Percentiles rank a stretch among this genome's conserved stretches.
Evolutionary conservation across 1,140 invertebrate species (phyloP).

Genomic region (Drosophila dunni): DNA sequence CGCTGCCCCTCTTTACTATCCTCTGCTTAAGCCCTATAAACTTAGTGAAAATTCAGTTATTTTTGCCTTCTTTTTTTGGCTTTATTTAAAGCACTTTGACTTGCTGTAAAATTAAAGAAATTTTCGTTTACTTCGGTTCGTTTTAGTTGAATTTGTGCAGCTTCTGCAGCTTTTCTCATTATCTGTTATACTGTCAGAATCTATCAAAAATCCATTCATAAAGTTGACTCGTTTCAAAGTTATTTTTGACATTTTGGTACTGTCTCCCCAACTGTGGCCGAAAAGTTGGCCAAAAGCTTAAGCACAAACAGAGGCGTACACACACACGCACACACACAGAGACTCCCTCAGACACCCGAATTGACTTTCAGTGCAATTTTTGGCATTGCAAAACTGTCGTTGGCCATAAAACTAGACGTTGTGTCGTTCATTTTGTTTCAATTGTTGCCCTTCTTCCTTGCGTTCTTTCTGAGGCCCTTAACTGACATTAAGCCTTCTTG

Average conservation of each 20-base stretch:
- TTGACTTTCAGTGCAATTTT: constrained; percentile 21
- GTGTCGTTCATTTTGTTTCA: constrained; percentile 36
- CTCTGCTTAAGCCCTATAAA: too few relatives aligned
- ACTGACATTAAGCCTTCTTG: constrained; percentile 48
- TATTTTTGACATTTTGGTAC: constrained; percentile 22
- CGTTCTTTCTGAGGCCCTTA: neutral
- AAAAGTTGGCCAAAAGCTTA: constrained; percentile 26
- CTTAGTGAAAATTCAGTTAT: too few relatives aligned
- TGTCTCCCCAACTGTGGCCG: constrained; percentile 1
- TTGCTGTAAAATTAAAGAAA: neutral
- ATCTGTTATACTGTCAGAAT: constrained; percentile 16
- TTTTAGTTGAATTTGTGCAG: neutral
- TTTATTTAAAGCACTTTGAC: too few relatives aligned
- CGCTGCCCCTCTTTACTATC: too few relatives aligned
- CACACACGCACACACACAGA: neutral
- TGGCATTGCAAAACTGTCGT: constrained; percentile 21
- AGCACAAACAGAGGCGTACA: neutral
- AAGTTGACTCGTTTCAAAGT: constrained; percentile 32
- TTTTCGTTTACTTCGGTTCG: neutral
- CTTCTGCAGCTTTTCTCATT: constrained; percentile 1
- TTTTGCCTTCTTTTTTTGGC: too few relatives aligned
- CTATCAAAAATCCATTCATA: constrained; percentile 31
- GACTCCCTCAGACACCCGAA: neutral
- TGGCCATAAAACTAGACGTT: constrained; percentile 31
- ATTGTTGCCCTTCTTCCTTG: constrained; percentile 14